Conservation (phyloP, 53 echinoderm and acorn worm species). For the Pentamera pediparva region DNA sequence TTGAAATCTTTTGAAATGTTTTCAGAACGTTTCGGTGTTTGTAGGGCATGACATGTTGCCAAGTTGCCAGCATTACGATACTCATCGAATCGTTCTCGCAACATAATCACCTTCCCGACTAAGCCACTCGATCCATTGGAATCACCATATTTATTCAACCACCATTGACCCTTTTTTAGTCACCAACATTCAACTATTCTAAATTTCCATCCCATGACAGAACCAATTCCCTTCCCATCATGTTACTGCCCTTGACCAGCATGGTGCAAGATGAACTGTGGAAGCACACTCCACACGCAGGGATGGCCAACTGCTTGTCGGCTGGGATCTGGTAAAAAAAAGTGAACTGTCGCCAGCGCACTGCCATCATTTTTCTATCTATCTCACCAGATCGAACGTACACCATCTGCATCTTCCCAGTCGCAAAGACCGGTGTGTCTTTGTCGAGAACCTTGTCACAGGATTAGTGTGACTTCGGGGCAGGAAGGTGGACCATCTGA, state of each 20-base stretch:
- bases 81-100: no score
- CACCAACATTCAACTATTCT: no score
- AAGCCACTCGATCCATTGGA: not conserved
- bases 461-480: slow-evolving; percentile 39
- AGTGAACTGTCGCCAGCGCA: slow-evolving; percentile 17
- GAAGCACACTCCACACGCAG: not conserved
- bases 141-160: not conserved
- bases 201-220: no score
- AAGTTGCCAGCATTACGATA: no score
- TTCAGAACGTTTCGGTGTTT: no score
- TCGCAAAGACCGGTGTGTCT: slow-evolving; percentile 31
- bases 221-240: not conserved
- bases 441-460: slow-evolving; percentile 19
- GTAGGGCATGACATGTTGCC: no score
- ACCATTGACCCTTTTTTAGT: no score
- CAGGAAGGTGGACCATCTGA: slow-evolving; percentile 25
- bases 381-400: slow-evolving; percentile 28
- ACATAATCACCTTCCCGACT: no score
- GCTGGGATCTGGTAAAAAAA: not conserved
- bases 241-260: not conserved
- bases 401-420: slow-evolving; percentile 19
- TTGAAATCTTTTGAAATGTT: no score
- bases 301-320: not conserved
- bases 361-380: slow-evolving; percentile 40
- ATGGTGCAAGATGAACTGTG: not conserved